These are phyloP conservation scores for Caerostris darwini DNA, from an alignment of 1,140 invertebrate species.

Conservation along the genomic window DNA sequence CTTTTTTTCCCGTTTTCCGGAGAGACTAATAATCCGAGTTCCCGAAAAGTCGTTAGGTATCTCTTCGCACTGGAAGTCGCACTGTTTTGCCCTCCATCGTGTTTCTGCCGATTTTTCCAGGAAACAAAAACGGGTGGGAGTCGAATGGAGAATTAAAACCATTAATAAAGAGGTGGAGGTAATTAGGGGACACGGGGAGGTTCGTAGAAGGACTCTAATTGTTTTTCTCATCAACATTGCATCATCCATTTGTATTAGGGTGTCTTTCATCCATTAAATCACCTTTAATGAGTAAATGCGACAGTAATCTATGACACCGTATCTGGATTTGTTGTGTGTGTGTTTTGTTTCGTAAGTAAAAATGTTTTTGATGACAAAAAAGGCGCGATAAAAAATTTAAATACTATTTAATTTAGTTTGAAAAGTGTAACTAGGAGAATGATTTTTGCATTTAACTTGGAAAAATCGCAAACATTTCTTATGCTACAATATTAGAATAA, in stretches of 20 bases:
- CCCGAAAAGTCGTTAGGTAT: conserved; percentile 69
- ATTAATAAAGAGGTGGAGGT: conserved; percentile 67
- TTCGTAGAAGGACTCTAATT: conserved; percentile 33
- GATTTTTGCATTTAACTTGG: no score
- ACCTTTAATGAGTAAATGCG: conserved; percentile 22
- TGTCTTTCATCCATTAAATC: conserved; percentile 41
- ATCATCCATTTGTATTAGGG: conserved; percentile 63
- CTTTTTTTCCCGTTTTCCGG: conserved; percentile 40
- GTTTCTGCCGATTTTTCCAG: no score
- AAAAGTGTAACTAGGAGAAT: no score
- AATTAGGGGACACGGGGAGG: conserved; percentile 43
- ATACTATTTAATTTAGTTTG: no score
- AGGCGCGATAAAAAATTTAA: no score
- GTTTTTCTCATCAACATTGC: conserved; percentile 68
- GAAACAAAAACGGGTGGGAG: not conserved
- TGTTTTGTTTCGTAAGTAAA: no score
- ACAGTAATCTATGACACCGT: no score
- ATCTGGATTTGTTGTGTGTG: no score
- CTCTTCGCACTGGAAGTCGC: conserved; percentile 60
- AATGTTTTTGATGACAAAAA: no score
- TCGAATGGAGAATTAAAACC: not conserved
- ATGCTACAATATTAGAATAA: no score
- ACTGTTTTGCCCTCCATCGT: conserved; percentile 64
- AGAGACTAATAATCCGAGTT: conserved; percentile 70
- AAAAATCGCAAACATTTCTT: no score